These are phyloP conservation scores for Tiliacea citrago DNA, from an alignment of 2,888 invertebrate genomes.

Conservation along the genomic window DNA sequence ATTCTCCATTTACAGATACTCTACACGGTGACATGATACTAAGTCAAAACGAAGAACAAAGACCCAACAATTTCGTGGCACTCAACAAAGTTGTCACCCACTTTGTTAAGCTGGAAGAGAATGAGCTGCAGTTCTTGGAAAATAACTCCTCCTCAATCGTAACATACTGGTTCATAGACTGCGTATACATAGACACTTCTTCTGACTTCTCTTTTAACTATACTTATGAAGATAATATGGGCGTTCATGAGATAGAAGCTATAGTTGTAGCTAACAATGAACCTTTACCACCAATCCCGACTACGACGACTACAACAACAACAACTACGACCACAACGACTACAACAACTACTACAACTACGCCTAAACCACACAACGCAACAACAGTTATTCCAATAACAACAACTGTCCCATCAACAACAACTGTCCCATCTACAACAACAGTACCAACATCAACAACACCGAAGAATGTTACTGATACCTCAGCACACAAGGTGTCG, in stretches of 20 bases:
- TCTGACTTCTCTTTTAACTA: conserved; percentile 91
- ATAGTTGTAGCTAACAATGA: conserved; percentile 93
- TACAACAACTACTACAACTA: conserved; percentile 60
- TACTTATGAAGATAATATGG: conserved; percentile 92
- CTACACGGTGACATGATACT: conserved; percentile 93
- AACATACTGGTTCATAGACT: conserved; percentile 96
- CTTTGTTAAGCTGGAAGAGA: conserved; percentile 89
- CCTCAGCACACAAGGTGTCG: conserved; percentile 68
- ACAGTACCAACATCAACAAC: conserved; percentile 58
- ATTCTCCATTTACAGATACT: conserved; percentile 79
- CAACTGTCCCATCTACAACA: conserved; percentile 66
- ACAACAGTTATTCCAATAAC: conserved; percentile 55
- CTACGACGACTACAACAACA: conserved; percentile 75
- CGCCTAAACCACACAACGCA: conserved; percentile 51
- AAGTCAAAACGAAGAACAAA: conserved; percentile 91
- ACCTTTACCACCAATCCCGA: conserved; percentile 88
- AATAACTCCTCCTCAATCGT: conserved; percentile 86
- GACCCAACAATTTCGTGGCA: conserved; percentile 91
- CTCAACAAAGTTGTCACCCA: conserved; percentile 91
- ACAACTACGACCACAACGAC: conserved; percentile 67
- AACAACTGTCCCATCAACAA: conserved; percentile 57
- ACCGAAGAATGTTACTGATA: conserved; percentile 44
- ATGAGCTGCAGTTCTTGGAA: conserved; percentile 91
- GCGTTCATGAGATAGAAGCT: conserved; percentile 92
- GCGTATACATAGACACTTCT: conserved; percentile 92